A percentile compares a stretch with the other conserved stretches of the same genome.
Evolutionary conservation across 2,113 vertebrate genomes (phyloP).

Genomic region (Varanus komodoensis): DNA sequence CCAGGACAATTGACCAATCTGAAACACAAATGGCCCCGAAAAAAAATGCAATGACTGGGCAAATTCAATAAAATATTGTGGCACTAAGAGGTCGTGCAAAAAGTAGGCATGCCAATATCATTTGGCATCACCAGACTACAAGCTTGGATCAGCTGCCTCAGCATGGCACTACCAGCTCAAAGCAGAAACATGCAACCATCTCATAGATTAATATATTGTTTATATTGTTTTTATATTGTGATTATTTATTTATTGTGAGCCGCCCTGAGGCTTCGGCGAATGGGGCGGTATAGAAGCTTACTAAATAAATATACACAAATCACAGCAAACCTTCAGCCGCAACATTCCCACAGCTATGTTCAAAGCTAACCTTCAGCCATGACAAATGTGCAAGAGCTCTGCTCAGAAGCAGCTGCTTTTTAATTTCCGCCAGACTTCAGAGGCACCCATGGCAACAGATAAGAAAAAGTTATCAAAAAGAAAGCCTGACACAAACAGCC

Average conservation of each 20-base stretch:
- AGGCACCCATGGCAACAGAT: background rate
- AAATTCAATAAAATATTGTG: conserved; percentile 35
- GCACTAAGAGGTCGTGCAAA: conserved; percentile 12
- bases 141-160: background rate
- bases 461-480: background rate
- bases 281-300: too few relatives aligned
- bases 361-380: background rate
- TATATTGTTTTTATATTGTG: too few relatives aligned
- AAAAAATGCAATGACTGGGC: conserved; percentile 42
- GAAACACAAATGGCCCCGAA: conserved; percentile 46
- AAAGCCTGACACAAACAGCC: background rate
- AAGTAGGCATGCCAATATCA: background rate
- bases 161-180: rapidly evolving
- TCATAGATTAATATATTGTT: background rate
- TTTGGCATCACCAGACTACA: conserved; percentile 25
- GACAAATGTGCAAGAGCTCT: background rate
- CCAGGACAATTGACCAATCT: conserved; percentile 49
- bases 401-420: background rate
- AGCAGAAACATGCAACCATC: background rate
- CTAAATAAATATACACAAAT: too few relatives aligned
- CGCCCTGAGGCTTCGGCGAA: too few relatives aligned
- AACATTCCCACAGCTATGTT: too few relatives aligned
- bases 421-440: background rate
- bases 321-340: too few relatives aligned
- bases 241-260: too few relatives aligned